Evolutionary conservation across 2,113 vertebrate species (phyloP).

Genomic region (Theristicus caerulescens): DNA sequence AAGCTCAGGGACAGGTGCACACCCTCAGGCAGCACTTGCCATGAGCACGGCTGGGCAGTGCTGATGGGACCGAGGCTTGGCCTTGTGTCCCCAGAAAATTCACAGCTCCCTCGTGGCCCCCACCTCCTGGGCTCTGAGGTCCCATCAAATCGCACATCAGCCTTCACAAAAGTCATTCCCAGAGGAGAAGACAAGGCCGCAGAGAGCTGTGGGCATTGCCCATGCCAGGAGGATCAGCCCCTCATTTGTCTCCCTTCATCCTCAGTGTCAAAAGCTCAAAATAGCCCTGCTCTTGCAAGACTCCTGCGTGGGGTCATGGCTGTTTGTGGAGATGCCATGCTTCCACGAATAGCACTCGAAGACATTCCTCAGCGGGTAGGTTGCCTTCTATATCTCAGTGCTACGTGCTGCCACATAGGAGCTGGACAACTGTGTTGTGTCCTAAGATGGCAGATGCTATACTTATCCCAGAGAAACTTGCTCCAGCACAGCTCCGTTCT

Average conservation of each 20-base stretch:
- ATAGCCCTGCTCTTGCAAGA: not conserved
- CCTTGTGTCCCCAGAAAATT: fast-evolving
- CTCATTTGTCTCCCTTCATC: not conserved
- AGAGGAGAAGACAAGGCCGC: not conserved
- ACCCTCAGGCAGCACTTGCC: not conserved
- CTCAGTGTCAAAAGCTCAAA: not conserved
- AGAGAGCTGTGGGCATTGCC: not conserved
- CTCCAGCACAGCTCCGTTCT: not conserved
- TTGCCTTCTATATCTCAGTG: not conserved
- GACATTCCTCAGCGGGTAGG: constrained; percentile 61
- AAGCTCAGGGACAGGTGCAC: not conserved
- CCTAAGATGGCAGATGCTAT: constrained; percentile 38
- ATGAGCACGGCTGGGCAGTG: not conserved
- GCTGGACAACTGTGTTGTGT: constrained; percentile 21
- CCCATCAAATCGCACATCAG: not conserved
- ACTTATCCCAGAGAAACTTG: constrained; percentile 31
- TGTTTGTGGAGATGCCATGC: not conserved
- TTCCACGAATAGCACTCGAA: constrained; percentile 38
- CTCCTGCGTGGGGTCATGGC: not conserved
- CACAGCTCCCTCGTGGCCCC: not conserved
- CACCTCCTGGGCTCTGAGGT: not conserved
- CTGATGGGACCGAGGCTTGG: not conserved
- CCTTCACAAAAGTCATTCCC: not conserved
- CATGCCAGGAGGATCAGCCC: not conserved
- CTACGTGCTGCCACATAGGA: not conserved